phyloP scores from a whole-genome alignment of 2,113 vertebrate species.

The Corapipo altera region DNA sequence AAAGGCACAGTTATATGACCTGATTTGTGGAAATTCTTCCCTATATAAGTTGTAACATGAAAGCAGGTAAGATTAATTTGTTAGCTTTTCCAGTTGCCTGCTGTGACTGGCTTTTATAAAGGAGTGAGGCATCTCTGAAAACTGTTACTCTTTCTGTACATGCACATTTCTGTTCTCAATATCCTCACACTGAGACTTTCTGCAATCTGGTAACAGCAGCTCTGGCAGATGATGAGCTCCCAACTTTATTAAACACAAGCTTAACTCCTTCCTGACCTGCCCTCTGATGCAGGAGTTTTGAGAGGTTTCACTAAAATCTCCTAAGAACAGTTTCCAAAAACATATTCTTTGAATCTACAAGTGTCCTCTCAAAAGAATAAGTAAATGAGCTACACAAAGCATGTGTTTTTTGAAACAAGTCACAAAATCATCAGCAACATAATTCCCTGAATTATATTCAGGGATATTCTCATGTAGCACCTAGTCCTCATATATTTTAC shows the following conservation, averaged over 20 bases:
- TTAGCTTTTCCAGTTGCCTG: neutral
- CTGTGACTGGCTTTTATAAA: neutral
- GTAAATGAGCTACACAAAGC: neutral
- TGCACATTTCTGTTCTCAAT: neutral
- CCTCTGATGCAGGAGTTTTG: neutral
- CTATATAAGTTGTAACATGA: accelerated
- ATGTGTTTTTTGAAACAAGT: neutral
- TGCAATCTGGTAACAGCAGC: neutral
- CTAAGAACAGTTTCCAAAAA: neutral
- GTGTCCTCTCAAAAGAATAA: neutral
- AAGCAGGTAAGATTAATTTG: neutral
- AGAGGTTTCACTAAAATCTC: neutral
- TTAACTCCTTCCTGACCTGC: neutral
- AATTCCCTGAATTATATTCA: neutral
- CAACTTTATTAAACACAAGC: neutral
- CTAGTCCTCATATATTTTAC: neutral
- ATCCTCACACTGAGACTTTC: neutral
- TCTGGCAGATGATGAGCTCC: neutral
- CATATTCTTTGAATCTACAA: neutral
- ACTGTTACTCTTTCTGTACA: neutral
- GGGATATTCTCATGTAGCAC: neutral
- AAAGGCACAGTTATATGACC: neutral
- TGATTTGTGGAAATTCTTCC: neutral
- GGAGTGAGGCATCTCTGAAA: neutral
- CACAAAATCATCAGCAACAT: neutral